A percentile compares a stretch with the other conserved stretches of the same genome.
Conservation (phyloP, 1,140 invertebrate species). For the Philotrypesis tridentata region DNA sequence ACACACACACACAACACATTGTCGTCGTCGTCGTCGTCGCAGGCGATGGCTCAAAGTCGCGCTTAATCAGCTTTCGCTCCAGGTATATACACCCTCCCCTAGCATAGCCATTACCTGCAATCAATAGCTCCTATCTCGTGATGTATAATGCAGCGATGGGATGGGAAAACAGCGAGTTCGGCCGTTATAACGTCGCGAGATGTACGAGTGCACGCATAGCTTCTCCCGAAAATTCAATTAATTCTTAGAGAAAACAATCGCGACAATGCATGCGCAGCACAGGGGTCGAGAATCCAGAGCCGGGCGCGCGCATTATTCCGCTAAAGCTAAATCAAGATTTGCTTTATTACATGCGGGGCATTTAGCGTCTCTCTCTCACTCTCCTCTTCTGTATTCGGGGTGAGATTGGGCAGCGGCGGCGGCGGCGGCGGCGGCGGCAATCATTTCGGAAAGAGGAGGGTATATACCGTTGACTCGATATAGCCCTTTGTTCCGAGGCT, state of each 20-base stretch:
- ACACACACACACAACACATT: too few species aligned
- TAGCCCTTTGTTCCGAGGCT: conserved; percentile 34
- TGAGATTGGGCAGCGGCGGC: background rate
- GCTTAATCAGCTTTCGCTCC: background rate
- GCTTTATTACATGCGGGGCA: conserved; percentile 11
- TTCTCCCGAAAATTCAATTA: background rate
- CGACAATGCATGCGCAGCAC: background rate
- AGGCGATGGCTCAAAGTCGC: background rate
- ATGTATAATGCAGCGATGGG: background rate
- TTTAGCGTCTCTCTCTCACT: conserved; percentile 1
- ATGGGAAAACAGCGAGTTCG: background rate
- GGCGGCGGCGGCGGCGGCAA: too few species aligned
- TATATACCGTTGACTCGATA: conserved; percentile 20
- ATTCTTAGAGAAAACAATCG: background rate
- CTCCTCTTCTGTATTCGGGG: too few species aligned
- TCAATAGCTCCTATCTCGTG: background rate
- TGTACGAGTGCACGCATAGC: too few species aligned
- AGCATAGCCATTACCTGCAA: background rate
- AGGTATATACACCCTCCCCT: background rate
- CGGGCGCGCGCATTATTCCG: background rate
- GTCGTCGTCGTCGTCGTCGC: too few species aligned
- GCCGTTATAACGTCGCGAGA: too few species aligned
- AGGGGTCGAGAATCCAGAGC: background rate
- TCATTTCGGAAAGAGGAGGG: background rate
- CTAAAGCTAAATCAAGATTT: conserved; percentile 17